These are phyloP conservation scores for Halcyon malimbica DNA, from an alignment of 2,113 vertebrate genomes.

Conservation along the genomic window DNA sequence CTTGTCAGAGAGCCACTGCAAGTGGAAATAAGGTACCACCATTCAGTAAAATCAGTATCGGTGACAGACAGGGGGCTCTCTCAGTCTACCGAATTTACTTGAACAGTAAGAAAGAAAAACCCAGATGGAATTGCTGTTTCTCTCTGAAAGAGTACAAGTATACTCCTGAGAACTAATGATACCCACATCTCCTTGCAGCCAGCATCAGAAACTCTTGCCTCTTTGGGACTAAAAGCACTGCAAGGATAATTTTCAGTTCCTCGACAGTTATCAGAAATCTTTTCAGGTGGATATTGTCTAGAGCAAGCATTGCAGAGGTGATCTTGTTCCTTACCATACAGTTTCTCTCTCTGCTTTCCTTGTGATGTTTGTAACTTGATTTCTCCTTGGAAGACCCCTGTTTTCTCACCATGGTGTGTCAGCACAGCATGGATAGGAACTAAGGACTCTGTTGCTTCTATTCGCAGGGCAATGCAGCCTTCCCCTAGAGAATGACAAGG, in stretches of 20 bases:
- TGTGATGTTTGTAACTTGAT: constrained; percentile 90
- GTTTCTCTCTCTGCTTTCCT: constrained; percentile 90
- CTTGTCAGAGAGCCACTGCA: not conserved
- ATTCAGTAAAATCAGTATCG: not conserved
- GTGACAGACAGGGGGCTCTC: constrained; percentile 51
- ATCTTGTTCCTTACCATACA: constrained; percentile 84
- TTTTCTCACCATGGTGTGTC: constrained; percentile 93
- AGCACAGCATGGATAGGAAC: constrained; percentile 84
- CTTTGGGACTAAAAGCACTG: not conserved
- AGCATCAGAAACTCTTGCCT: not conserved
- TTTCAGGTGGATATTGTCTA: not conserved
- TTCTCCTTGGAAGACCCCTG: constrained; percentile 85
- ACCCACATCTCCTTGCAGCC: not conserved
- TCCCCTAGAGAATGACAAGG: constrained; percentile 79
- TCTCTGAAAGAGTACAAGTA: not conserved
- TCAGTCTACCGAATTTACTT: not conserved
- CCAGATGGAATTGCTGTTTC: not conserved
- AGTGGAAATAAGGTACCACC: not conserved
- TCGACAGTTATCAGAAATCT: not conserved
- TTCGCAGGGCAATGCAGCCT: constrained; percentile 91
- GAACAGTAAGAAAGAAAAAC: not conserved
- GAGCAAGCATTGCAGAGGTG: not conserved
- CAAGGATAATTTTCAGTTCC: not conserved
- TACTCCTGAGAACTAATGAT: not conserved
- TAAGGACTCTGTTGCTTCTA: constrained; percentile 82